Conservation (phyloP, 2,797 vertebrate species). For the Fundulus diaphanus region DNA sequence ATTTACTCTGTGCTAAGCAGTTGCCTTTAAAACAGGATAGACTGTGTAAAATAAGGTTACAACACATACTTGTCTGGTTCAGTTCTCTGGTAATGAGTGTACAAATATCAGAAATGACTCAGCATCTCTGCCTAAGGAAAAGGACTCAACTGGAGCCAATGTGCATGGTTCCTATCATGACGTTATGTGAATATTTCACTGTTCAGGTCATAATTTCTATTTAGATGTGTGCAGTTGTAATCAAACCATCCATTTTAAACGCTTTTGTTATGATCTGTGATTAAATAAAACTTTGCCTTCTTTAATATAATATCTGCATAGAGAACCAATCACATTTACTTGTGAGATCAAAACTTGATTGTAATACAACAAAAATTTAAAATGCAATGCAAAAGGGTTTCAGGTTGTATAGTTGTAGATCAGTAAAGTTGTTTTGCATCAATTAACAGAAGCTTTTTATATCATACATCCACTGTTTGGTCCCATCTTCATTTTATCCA, state of each 20-base stretch:
- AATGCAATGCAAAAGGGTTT: background rate
- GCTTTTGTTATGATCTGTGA: background rate
- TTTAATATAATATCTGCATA: background rate
- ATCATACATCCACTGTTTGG: background rate
- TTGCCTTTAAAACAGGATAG: background rate
- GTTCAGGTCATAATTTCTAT: conserved; percentile 12
- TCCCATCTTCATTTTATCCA: background rate
- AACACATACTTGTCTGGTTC: conserved; percentile 20
- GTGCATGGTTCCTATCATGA: background rate
- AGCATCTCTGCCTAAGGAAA: conserved; percentile 12
- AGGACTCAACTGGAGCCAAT: background rate
- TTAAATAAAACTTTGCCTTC: background rate
- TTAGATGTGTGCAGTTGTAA: conserved; percentile 19
- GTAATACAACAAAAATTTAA: background rate
- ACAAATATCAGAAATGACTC: conserved; percentile 24
- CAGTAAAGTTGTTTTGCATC: conserved; percentile 1
- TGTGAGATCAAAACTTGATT: conserved; percentile 11
- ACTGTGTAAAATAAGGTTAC: conserved; percentile 16
- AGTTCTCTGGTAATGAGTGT: conserved; percentile 23
- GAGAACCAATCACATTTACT: conserved; percentile 11
- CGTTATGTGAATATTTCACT: background rate
- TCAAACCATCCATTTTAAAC: conserved; percentile 21
- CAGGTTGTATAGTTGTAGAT: background rate
- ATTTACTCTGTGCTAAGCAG: conserved; percentile 1
- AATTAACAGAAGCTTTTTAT: background rate